Evolutionary conservation across 2,888 invertebrate genomes (phyloP).

Genomic region (Tetranychus piercei): DNA sequence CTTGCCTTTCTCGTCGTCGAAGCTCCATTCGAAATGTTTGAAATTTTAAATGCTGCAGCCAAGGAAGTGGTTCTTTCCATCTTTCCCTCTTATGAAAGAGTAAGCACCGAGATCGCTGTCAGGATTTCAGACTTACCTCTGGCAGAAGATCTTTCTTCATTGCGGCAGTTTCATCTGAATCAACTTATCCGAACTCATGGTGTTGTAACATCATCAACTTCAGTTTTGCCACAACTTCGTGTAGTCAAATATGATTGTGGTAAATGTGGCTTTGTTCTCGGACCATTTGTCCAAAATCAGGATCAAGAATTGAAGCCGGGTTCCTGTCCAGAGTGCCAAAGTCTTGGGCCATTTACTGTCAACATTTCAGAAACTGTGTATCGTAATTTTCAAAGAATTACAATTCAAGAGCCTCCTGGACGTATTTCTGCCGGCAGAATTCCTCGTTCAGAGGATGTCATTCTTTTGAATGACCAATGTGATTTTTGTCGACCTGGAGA

Average conservation of each 20-base stretch:
- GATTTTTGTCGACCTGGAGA: conserved; percentile 96
- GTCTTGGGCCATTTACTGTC: conserved; percentile 80
- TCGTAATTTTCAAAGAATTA: conserved; percentile 92
- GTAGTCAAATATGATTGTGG: conserved; percentile 93
- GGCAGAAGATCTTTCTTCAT: conserved; percentile 77
- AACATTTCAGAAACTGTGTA: conserved; percentile 96
- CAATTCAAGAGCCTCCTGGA: conserved; percentile 93
- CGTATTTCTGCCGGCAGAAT: conserved; percentile 91
- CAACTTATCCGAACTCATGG: conserved; percentile 81
- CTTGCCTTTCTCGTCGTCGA: conserved; percentile 92
- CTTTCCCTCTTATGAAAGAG: conserved; percentile 87
- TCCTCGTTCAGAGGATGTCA: conserved; percentile 89
- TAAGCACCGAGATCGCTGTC: conserved; percentile 80
- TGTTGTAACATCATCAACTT: conserved; percentile 87
- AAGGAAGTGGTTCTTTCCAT: conserved; percentile 63
- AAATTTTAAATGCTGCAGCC: conserved; percentile 65
- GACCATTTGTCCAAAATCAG: conserved; percentile 87
- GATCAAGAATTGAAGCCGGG: conserved; percentile 84
- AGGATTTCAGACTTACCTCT: conserved; percentile 83
- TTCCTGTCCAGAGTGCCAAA: conserved; percentile 94
- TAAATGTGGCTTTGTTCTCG: conserved; percentile 80
- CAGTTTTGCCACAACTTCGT: conserved; percentile 81
- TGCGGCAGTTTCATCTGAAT: conserved; percentile 49
- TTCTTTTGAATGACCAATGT: conserved; percentile 79
- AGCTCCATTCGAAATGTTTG: conserved; percentile 89